Base-by-base conservation (phyloP, 1,140 invertebrate genomes). In the Trypoxylus dichotomus region DNA sequence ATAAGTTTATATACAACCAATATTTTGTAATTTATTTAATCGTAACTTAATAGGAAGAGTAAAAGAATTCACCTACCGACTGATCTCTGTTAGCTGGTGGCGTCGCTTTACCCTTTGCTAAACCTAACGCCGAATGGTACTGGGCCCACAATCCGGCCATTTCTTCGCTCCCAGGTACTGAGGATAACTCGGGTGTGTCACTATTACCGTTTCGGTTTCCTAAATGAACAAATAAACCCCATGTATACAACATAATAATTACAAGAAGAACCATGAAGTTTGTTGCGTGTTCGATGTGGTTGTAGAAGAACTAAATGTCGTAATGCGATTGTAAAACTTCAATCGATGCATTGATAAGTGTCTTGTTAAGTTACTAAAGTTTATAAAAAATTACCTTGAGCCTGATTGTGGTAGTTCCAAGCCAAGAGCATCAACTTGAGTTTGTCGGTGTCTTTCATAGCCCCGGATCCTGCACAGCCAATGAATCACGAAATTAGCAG, bases 341-440 rank as follows among this genome's bases (percentile, higher is more conserved):
- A 29, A 71, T 11, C 24, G 24, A 32, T 71, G 19, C n/a, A 24
- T 25, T 2, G 15, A n/a, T 54, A n/a, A n/a, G 11, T 54, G n/a
- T 68, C 8, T 68, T 27, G 60, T 68, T 68, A 68, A 37, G 24
- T 77, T 77, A 77, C 27, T 74, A 77, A 74, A 73, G 27, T 72
- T 41, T 74, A 78, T 74, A 25, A 78, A 78, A 77, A 47, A 42
- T 83, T 82, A 89, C 88, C 90, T 90, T 88, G 91, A 84, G 89
- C 88, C 89, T 91, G 92, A 89, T 88, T 92, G 87, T 93, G 92
- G 88, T 93, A 93, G 90, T 94, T 94, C 93, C 93, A 94, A 84
- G 93, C 93, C 83, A 94, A 90, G 87, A 94, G 90, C 92, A 94
- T 94, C 88, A 93, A 89, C 89, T 93, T 94, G 88, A 94, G 89